Base-by-base conservation (phyloP, 2,113 vertebrate genomes). In the Takifugu bimaculatus region DNA sequence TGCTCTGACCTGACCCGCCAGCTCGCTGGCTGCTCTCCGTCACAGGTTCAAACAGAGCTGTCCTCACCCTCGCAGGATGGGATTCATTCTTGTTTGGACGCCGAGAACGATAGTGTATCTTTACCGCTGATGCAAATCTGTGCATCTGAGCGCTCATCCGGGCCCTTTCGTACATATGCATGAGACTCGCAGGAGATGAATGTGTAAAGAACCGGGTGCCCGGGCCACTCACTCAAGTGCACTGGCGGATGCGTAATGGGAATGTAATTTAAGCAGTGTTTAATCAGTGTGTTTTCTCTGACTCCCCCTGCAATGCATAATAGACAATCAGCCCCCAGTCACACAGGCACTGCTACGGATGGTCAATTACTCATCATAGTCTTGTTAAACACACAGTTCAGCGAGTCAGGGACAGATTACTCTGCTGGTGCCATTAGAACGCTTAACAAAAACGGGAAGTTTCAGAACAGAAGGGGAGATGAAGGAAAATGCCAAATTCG, bases 331-430 rank as follows among this genome's bases (percentile, higher is more conserved):
- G 75, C 69, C 68, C 75, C 80, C 77, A 82, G 78, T 84, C 75
- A 83, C 71, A 77, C 67, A 65, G 77, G 77, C 63, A 59, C 81
- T 76, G 76, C 77, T 79, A 80, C 75, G 71, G 85, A 85, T 82
- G 85, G 81, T 87, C 87, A 89, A 89, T 90, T 90, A 88, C 88
- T 88, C 84, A 89, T 85, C 80, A 81, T 81, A 78, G 82, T 86
- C 82, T 83, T 83, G 84, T 85, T 88, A 83, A 88, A 83, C 84
- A 85, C 83, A 86, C 75, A 79, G 74, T 80, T 84, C 75, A 82
- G 66, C 70, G 72, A 82, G 82, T 65, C 71, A 61, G 72, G 68
- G 83, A 85, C 72, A 83, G 78, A 86, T 82, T 86, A 76, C 75
- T 64, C 67, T 68, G 71, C 76, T 75, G 81, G 78, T 84, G 77